phyloP scores from a whole-genome alignment of 2,888 invertebrate species.

The Nowickia ferox region DNA sequence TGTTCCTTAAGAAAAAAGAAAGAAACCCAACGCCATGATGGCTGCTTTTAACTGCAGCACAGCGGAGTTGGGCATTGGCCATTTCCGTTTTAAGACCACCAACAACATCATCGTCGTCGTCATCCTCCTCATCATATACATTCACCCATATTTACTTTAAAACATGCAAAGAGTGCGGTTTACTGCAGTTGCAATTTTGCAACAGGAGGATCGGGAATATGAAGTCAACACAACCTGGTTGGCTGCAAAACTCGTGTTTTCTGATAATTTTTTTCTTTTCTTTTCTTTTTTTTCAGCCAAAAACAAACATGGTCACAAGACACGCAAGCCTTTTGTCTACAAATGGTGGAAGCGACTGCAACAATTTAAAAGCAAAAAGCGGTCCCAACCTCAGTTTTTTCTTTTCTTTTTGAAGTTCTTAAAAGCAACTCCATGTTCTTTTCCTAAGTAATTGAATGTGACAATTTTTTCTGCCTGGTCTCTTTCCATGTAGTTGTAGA shows the following conservation, averaged over 20 bases:
- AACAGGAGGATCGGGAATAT: conserved; percentile 28
- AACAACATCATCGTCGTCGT: conserved; percentile 44
- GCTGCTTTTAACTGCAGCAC: conserved; percentile 24
- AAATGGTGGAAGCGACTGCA: conserved; percentile 11
- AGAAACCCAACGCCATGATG: conserved; percentile 20
- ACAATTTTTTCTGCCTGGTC: conserved; percentile 24
- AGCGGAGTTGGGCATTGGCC: conserved; percentile 22
- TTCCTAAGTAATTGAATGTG: conserved; percentile 28
- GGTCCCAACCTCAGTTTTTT: neutral
- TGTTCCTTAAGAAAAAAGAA: conserved; percentile 1
- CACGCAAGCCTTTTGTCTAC: conserved; percentile 59
- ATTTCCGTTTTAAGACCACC: conserved; percentile 63
- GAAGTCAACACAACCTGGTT: conserved; percentile 32
- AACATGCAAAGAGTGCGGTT: conserved; percentile 41
- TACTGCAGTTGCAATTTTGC: conserved; percentile 25
- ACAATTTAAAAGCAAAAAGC: conserved; percentile 11
- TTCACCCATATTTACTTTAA: conserved; percentile 30
- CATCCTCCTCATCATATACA: conserved; percentile 2
- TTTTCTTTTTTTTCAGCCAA: conserved; percentile 29
- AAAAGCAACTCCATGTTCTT: conserved; percentile 17
- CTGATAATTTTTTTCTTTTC: conserved; percentile 1
- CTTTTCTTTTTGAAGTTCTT: conserved; percentile 3
- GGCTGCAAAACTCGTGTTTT: conserved; percentile 38
- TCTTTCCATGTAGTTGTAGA: neutral
- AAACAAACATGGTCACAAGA: conserved; percentile 60